Conservation (phyloP, 2,888 invertebrate genomes). For the Acanthoscelides obtectus region DNA sequence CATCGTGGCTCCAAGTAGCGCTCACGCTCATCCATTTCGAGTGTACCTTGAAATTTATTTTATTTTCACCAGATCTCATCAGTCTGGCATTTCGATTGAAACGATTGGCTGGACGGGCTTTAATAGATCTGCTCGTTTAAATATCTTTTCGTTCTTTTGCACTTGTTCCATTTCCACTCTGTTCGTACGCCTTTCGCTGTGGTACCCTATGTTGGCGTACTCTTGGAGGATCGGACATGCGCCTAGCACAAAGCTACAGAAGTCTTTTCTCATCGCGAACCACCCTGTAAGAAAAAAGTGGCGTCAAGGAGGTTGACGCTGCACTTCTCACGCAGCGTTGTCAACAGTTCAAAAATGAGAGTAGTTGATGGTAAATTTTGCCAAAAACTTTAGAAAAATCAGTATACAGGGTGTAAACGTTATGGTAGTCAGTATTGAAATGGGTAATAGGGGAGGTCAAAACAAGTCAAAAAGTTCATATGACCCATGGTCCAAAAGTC, state of each 20-base stretch:
- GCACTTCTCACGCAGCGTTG: too few species aligned
- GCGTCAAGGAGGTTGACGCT: too few species aligned
- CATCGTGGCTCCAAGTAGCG: neutral
- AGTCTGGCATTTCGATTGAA: slow-evolving; percentile 89
- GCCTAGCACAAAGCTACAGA: slow-evolving; percentile 93
- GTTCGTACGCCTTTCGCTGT: slow-evolving; percentile 56
- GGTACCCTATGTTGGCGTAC: slow-evolving; percentile 97
- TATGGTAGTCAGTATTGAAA: too few species aligned
- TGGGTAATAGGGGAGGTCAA: too few species aligned
- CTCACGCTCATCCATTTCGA: neutral
- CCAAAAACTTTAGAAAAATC: too few species aligned
- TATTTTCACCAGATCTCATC: slow-evolving; percentile 40
- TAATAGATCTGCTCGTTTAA: slow-evolving; percentile 72
- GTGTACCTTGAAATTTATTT: neutral
- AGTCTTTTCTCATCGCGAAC: slow-evolving; percentile 98
- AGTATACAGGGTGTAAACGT: too few species aligned
- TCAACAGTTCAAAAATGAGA: too few species aligned
- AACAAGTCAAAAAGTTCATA: too few species aligned
- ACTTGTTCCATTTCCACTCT: slow-evolving; percentile 48
- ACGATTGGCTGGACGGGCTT: slow-evolving; percentile 87
- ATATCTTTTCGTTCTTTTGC: slow-evolving; percentile 53
- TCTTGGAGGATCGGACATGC: slow-evolving; percentile 94
- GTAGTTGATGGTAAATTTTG: too few species aligned
- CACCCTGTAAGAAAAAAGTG: slow-evolving; percentile 92
- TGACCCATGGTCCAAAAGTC: too few species aligned